Base-by-base conservation (phyloP, 2,888 invertebrate genomes). In the Drosophila setosimentum region DNA sequence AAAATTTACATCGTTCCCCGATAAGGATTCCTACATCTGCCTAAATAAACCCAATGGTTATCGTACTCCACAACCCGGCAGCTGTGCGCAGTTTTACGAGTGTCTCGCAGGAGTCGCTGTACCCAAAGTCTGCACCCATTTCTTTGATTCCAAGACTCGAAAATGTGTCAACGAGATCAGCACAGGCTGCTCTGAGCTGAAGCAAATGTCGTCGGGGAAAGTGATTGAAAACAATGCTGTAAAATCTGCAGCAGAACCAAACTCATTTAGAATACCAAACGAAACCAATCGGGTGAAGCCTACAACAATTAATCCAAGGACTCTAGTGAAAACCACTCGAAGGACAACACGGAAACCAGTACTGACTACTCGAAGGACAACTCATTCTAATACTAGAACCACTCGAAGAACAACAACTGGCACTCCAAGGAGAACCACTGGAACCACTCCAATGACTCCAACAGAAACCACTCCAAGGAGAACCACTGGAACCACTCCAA, bases 91-190 rank as follows among this genome's bases (percentile, higher is more conserved):
- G 51, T 66, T 35, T 40, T 53, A 30, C 16, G 66, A 63, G 45
- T 66, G 66, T n/a, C 29, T 53, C 16, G 16, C 35, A 16, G 66
- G 63, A 24, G 51, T 45, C 18, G 66, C 66, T n/a, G 63, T 53
- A 0, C 42, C 62, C n/a, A 66, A 63, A 2, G 7, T 35, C 2
- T 66, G 66, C 11, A 6, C 10, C 4, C 45, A 45, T 2, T 66
- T 45, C 53, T 66, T 53, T 35, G 66, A 66, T 16, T 11, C 51
- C 5, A 63, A 45, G n/a, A 30, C 30, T 1, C 63, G 16, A 30
- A 33, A 37, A 7, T 66, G 66, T 66, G 53, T 66, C 51, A 42
- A 2, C 45, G 51, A 51, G 40, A 6, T 42, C 51, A 51, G 33
- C 30, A 51, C 61, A n/a, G 65, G 40, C 13, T 66, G 65, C 24